phyloP scores from a whole-genome alignment of 2,888 invertebrate genomes.

The Agriopis marginaria region DNA sequence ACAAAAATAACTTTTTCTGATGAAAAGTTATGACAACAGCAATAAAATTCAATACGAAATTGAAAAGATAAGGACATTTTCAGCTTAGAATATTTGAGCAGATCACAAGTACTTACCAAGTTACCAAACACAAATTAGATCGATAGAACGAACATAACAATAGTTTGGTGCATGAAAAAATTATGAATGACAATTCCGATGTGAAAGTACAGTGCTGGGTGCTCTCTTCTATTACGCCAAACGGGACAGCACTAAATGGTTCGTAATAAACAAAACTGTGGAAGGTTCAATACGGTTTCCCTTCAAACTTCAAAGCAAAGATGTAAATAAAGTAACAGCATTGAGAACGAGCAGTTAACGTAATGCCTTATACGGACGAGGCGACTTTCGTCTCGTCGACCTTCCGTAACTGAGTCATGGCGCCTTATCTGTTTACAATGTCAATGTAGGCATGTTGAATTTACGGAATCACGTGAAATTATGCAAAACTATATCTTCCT shows the following conservation, averaged over 20 bases:
- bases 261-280: background rate
- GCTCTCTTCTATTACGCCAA: background rate
- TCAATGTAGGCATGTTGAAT: conserved; percentile 6
- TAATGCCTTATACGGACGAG: conserved; percentile 58
- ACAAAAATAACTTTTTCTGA: background rate
- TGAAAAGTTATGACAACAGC: background rate
- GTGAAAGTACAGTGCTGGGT: background rate
- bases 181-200: background rate
- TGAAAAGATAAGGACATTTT: background rate
- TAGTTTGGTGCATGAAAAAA: too few relatives aligned
- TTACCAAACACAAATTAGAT: background rate
- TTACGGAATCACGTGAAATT: conserved; percentile 18
- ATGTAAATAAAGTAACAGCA: conserved; percentile 44
- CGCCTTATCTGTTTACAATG: conserved; percentile 30
- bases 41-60: too few relatives aligned
- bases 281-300: conserved; percentile 22
- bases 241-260: background rate
- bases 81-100: background rate
- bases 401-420: conserved; percentile 64
- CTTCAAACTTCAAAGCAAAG: conserved; percentile 51
- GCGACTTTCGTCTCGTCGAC: conserved; percentile 63
- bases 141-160: background rate
- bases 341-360: conserved; percentile 52
- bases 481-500: background rate
- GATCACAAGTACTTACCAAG: background rate